phyloP scores from a whole-genome alignment of 2,113 vertebrate genomes.

The Vidua macroura region DNA sequence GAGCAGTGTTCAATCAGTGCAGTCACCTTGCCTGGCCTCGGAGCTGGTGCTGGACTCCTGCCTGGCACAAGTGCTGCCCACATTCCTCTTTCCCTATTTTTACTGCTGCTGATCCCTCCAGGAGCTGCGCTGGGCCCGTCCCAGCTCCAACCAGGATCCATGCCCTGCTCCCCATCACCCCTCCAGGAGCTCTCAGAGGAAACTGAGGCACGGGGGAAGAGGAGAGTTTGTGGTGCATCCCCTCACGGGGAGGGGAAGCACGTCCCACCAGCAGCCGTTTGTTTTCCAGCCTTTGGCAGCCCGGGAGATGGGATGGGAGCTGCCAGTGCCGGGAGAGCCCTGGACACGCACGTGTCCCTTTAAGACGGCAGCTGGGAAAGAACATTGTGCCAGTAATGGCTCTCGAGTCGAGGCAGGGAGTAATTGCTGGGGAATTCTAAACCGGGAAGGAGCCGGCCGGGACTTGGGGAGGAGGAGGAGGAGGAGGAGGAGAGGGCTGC shows the following conservation, averaged over 20 bases:
- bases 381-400: not conserved
- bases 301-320: rapidly evolving
- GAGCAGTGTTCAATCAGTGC: not conserved
- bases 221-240: rapidly evolving
- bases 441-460: not conserved
- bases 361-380: slow-evolving; percentile 12
- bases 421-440: slow-evolving; percentile 61
- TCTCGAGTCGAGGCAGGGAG: not conserved
- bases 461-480: not conserved
- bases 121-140: not conserved
- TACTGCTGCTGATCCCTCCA: not conserved
- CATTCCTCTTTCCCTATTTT: not conserved
- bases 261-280: rapidly evolving
- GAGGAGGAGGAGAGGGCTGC: not conserved
- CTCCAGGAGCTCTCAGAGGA: not conserved
- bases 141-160: not conserved
- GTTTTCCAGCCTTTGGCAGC: not conserved
- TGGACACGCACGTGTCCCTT: not conserved
- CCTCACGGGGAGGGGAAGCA: rapidly evolving
- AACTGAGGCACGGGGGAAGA: not conserved
- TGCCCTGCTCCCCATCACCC: not conserved
- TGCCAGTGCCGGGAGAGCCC: rapidly evolving
- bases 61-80: rapidly evolving
- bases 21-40: not conserved
- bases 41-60: not conserved